A percentile compares a stretch with the other conserved stretches of the same genome.
Evolutionary conservation across 1,140 invertebrate species (phyloP).

Genomic region (Drosophila melanica): DNA sequence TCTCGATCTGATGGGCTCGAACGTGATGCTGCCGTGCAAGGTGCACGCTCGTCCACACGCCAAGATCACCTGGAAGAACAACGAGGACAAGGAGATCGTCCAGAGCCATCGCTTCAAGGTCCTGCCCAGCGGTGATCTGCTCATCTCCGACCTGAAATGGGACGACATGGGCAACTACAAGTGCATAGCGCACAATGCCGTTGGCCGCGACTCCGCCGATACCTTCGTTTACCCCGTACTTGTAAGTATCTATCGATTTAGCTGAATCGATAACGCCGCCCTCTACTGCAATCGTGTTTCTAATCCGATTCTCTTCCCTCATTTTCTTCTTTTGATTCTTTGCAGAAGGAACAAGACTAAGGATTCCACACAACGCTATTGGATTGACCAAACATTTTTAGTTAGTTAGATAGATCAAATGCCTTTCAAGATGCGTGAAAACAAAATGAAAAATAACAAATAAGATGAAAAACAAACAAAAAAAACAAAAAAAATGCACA

Average conservation of each 20-base stretch:
- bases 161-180: constrained; percentile 92
- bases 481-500: constrained; percentile 26
- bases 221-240: constrained; percentile 92
- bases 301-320: background rate
- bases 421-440: constrained; percentile 78
- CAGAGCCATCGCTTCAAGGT: constrained; percentile 85
- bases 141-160: constrained; percentile 89
- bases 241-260: constrained; percentile 83
- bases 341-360: constrained; percentile 74
- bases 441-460: constrained; percentile 53
- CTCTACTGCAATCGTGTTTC: background rate
- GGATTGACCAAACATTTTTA: constrained; percentile 67
- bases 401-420: constrained; percentile 83
- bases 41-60: constrained; percentile 87
- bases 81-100: constrained; percentile 85
- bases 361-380: constrained; percentile 69
- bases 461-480: constrained; percentile 37
- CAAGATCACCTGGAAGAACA: constrained; percentile 88
- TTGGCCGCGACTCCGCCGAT: constrained; percentile 87
- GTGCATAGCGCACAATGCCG: constrained; percentile 89
- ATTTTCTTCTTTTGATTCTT: constrained; percentile 2
- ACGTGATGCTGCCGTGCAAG: constrained; percentile 89
- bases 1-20: constrained; percentile 86
- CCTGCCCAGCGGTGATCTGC: constrained; percentile 89
- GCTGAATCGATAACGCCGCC: background rate